Evolutionary conservation across 2,797 vertebrate species (phyloP).

Genomic region (Eurystomus glaucurus): DNA sequence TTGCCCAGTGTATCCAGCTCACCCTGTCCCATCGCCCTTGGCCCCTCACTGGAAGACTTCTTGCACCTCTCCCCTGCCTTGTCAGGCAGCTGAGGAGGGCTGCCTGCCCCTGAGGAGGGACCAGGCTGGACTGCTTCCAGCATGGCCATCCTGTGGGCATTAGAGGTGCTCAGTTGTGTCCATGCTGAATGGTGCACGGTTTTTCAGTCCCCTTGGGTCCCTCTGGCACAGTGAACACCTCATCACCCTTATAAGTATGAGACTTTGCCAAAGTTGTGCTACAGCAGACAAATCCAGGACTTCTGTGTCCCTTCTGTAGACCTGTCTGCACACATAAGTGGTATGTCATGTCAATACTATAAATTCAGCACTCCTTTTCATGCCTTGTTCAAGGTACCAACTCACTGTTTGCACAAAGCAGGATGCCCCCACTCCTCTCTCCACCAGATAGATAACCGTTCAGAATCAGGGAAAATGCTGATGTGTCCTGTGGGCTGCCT

Average conservation of each 20-base stretch:
- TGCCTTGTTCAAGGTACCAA: background rate
- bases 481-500: background rate
- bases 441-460: background rate
- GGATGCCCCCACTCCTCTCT: background rate
- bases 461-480: background rate
- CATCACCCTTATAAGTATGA: rapidly evolving
- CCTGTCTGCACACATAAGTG: background rate
- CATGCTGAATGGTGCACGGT: rapidly evolving
- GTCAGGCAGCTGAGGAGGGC: background rate
- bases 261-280: background rate
- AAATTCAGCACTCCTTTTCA: background rate
- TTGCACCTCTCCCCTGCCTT: background rate
- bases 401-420: background rate
- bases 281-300: background rate
- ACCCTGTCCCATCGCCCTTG: background rate
- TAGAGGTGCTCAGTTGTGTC: background rate
- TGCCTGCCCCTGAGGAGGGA: background rate
- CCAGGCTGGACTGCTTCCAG: background rate
- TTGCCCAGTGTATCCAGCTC: background rate
- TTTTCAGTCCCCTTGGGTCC: background rate
- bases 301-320: background rate
- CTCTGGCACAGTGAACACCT: background rate
- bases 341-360: background rate
- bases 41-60: background rate
- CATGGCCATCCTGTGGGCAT: background rate